Evolutionary conservation across 2,113 vertebrate species (phyloP).

Genomic region (Talpa occidentalis): DNA sequence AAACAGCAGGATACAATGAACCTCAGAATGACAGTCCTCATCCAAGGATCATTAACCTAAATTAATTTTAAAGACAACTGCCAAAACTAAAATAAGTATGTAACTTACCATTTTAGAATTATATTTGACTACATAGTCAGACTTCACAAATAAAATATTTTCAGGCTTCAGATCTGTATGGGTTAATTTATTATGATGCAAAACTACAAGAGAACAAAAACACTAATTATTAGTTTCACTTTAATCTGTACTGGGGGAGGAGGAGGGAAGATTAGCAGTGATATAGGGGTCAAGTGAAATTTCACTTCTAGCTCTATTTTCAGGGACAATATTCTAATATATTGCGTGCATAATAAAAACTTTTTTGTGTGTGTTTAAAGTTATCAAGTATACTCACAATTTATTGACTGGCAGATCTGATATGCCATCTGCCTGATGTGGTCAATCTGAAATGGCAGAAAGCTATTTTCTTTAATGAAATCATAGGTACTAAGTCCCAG

Average conservation of each 20-base stretch:
- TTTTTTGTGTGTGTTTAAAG: constrained; percentile 5
- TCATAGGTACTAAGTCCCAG: constrained; percentile 98
- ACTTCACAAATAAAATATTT: constrained; percentile 97
- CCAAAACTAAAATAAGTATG: constrained; percentile 51
- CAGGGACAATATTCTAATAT: not conserved
- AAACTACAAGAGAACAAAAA: constrained; percentile 88
- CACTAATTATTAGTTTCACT: constrained; percentile 45
- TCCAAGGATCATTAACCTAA: not conserved
- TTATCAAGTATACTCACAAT: constrained; percentile 91
- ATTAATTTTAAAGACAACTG: constrained; percentile 32
- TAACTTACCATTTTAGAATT: constrained; percentile 92
- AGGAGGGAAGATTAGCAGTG: not conserved
- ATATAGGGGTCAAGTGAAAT: not conserved
- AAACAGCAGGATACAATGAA: not conserved
- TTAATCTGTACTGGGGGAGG: not conserved
- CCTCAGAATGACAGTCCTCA: constrained; percentile 32
- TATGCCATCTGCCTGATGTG: constrained; percentile 97
- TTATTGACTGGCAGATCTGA: constrained; percentile 94
- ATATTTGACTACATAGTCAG: constrained; percentile 93
- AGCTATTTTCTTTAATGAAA: constrained; percentile 98
- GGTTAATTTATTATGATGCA: constrained; percentile 96
- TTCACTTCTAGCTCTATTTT: constrained; percentile 43
- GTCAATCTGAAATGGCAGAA: constrained; percentile 95
- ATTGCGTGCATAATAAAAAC: not conserved
- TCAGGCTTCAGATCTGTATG: constrained; percentile 99